Base-by-base conservation (phyloP, 2,113 vertebrate genomes). In the Atlantisia rogersi region DNA sequence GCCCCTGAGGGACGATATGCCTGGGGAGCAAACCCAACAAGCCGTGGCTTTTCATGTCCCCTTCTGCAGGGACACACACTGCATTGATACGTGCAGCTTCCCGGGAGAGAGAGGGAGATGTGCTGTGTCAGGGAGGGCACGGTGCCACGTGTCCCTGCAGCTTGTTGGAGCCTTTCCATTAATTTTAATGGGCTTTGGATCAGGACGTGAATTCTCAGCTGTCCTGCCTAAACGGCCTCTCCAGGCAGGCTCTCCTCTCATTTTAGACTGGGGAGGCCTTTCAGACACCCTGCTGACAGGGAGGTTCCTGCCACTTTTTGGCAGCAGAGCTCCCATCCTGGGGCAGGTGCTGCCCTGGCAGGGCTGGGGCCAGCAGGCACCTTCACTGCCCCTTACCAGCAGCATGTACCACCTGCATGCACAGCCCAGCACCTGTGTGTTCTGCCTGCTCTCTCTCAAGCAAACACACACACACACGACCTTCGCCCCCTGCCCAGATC, bases 191-290 rank as follows among this genome's bases (percentile, higher is more conserved):
- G 91, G n/a, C 80, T 79, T 95, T 97, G 96, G 94, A 96, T 73
- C 11, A 29, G 81, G 81, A 80, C 83, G 74, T 76, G 92, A 92
- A 96, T 96, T 96, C 94, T 73, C 94, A 97, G 95, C 94, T 97
- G 95, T 94, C 90, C 77, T 3, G 2, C 62, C 62, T 95, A 82
- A 94, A 85, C 0, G 11, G 86, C 53, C 67, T 94, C 81, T 77
- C 63, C 63, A 44, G 32, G 40, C 81, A 86, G 78, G 60, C 81
- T 93, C 35, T 62, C 58, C 31, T 96, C 83, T 59, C 18, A 0
- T 87, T 96, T 89, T 80, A 94, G 86, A 71, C 32, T 0, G 15
- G 76, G 67, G 73, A 93, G 88, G 62, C 48, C 80, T 69, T 91
- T 90, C 0, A 0, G 80, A 88, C 64, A 71, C 48, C 42, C 40